These are phyloP conservation scores for Falco berigora DNA, from an alignment of 2,797 vertebrate species.

Conservation along the genomic window DNA sequence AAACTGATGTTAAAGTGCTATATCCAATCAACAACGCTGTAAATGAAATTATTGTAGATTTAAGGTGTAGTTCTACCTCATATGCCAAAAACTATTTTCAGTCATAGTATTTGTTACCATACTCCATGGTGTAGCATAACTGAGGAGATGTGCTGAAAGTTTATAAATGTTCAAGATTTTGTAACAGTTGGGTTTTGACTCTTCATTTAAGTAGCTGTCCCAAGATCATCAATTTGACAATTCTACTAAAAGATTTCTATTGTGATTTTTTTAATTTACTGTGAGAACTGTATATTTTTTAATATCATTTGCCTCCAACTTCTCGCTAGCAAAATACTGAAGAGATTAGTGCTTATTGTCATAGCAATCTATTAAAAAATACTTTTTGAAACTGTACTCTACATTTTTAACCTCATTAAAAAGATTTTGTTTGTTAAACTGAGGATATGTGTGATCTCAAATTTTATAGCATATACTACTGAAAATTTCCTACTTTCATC, in stretches of 20 bases:
- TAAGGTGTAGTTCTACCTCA: slow-evolving; percentile 64
- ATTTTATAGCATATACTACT: neutral
- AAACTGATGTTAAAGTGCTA: slow-evolving; percentile 70
- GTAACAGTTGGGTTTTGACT: neutral
- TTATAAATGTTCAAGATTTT: slow-evolving; percentile 60
- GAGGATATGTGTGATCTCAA: neutral
- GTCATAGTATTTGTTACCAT: slow-evolving; percentile 54
- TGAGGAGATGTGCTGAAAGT: slow-evolving; percentile 63
- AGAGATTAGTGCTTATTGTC: neutral
- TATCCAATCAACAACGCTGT: slow-evolving; percentile 71
- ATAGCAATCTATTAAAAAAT: neutral
- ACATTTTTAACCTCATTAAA: neutral
- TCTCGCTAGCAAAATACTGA: neutral
- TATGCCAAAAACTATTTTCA: slow-evolving; percentile 67
- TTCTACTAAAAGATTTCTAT: neutral
- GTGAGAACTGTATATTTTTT: neutral
- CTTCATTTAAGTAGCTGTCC: neutral
- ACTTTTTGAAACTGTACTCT: neutral
- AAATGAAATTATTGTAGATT: slow-evolving; percentile 73
- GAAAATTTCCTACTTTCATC: neutral
- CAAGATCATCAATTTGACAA: neutral
- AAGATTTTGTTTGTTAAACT: neutral
- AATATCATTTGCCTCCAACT: neutral
- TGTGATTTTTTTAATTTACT: neutral
- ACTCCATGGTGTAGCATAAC: slow-evolving; percentile 42